Conservation (phyloP, 2,113 vertebrate genomes). For the Triplophysa tibetana region DNA sequence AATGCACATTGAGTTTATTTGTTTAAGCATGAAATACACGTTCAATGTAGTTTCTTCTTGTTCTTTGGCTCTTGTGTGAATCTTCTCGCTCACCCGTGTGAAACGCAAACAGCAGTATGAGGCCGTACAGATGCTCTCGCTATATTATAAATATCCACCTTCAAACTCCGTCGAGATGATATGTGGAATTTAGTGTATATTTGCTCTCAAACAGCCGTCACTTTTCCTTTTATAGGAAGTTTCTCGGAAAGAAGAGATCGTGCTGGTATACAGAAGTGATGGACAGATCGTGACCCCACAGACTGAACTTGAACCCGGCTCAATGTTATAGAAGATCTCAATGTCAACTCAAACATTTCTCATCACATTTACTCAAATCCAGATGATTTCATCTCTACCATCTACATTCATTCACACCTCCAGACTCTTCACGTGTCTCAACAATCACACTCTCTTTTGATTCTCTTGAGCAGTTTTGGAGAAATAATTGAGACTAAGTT, state of each 20-base stretch:
- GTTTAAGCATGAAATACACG: no score
- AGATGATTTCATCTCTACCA: no score
- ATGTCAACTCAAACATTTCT: no score
- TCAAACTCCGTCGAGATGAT: constrained; percentile 59
- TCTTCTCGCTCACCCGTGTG: background rate
- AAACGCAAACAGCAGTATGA: background rate
- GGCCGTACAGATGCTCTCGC: constrained; percentile 28
- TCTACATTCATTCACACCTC: no score
- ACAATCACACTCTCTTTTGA: no score
- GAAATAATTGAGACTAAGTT: no score
- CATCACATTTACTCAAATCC: no score
- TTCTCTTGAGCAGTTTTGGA: no score
- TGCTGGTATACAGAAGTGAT: background rate
- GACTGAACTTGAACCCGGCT: constrained; percentile 50
- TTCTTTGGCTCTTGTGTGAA: background rate
- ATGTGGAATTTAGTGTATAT: constrained; percentile 66
- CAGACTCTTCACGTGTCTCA: no score
- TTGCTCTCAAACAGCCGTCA: constrained; percentile 47
- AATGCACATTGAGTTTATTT: no score
- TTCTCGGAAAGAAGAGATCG: background rate
- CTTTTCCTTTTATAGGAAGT: constrained; percentile 48
- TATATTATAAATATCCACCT: constrained; percentile 59
- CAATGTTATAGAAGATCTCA: background rate
- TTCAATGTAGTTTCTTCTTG: background rate
- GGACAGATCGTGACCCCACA: background rate